Percentiles rank a stretch among this genome's conserved stretches.
Conservation (phyloP, 2,888 invertebrate genomes). For the Stenodema calcarata region DNA sequence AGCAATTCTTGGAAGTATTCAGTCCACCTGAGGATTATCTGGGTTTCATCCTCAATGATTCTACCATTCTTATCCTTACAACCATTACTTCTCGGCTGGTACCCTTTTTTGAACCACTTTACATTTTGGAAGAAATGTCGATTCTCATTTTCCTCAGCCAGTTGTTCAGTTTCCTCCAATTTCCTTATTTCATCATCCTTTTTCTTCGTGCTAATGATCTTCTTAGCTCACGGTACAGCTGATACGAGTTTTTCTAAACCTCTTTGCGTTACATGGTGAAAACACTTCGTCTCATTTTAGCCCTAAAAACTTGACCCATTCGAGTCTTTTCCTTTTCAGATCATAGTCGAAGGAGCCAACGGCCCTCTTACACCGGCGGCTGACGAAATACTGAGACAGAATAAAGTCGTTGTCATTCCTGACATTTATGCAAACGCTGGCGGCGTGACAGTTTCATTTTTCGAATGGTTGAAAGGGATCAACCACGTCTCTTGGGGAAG, state of each 20-base stretch:
- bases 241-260: too few relatives aligned
- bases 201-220: background rate
- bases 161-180: background rate
- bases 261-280: too few relatives aligned
- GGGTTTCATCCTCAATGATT: background rate
- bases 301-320: too few relatives aligned
- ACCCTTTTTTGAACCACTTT: background rate
- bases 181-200: background rate
- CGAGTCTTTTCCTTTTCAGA: constrained; percentile 62
- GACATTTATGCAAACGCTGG: constrained; percentile 79
- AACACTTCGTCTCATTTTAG: too few relatives aligned
- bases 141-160: background rate
- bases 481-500: constrained; percentile 90
- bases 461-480: constrained; percentile 89
- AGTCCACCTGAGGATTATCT: background rate
- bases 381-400: constrained; percentile 75
- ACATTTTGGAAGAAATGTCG: background rate
- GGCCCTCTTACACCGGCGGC: constrained; percentile 89
- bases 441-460: constrained; percentile 91
- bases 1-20: background rate
- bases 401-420: constrained; percentile 80
- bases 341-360: constrained; percentile 88
- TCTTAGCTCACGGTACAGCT: background rate
- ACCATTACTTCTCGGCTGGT: background rate
- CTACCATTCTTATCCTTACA: background rate